phyloP scores from a whole-genome alignment of 2,113 vertebrate species.

The Stigmatopora argus region DNA sequence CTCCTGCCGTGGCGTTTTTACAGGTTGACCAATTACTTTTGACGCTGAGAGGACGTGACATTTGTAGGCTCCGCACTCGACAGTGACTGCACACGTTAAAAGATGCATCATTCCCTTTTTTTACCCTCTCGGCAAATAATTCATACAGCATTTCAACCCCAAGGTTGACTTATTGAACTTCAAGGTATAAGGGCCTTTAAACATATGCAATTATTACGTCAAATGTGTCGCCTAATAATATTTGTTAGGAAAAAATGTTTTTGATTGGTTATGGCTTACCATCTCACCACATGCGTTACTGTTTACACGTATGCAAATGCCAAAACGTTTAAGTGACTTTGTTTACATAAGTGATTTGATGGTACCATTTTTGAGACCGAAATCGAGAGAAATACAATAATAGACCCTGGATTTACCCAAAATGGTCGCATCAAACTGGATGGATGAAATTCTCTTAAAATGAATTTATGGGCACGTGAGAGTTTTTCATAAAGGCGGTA shows the following conservation, averaged over 20 bases:
- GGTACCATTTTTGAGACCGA: too few relatives aligned
- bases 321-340: conserved; percentile 22
- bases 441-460: too few relatives aligned
- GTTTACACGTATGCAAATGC: conserved; percentile 38
- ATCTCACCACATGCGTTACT: neutral
- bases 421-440: too few relatives aligned
- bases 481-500: too few relatives aligned
- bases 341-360: too few relatives aligned
- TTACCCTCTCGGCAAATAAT: conserved; percentile 64
- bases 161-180: conserved; percentile 72
- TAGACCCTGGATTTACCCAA: too few relatives aligned
- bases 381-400: too few relatives aligned
- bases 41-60: conserved; percentile 94
- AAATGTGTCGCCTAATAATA: conserved; percentile 19
- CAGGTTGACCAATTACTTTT: conserved; percentile 89
- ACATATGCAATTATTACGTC: conserved; percentile 24
- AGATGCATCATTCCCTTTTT: conserved; percentile 75
- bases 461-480: too few relatives aligned
- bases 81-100: conserved; percentile 90
- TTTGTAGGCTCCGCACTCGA: conserved; percentile 82
- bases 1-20: conserved; percentile 62
- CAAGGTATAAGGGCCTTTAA: conserved; percentile 62
- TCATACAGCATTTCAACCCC: conserved; percentile 54
- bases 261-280: neutral
- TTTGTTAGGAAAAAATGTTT: neutral